Evolutionary conservation across 2,888 invertebrate species (phyloP), one percentile per base, ranked within the genome.

Genomic region (Melolontha melolontha): DNA sequence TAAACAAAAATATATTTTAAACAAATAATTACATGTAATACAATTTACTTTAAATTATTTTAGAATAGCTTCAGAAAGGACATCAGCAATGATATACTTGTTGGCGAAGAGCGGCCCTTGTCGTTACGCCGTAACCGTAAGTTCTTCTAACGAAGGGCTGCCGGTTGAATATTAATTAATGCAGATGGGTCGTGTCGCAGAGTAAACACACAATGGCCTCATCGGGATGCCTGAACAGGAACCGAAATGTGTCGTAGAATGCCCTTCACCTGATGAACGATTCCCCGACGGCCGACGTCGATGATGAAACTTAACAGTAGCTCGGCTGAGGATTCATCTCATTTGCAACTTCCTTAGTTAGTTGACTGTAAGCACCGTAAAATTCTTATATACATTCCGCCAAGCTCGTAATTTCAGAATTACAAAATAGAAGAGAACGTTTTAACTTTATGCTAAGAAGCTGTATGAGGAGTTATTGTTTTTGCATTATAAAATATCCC

Each of bases 221-320:
- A 78, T 78, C 76, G 75, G 74, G 72, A 78, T 78, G 78, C 78
- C 72, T 71, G 70, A 71, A 75, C 78, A 78, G 78, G 77, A 77
- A 76, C 77, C 68, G 74, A 74, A 75, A 75, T 78, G 78, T 78
- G 78, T 76, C 77, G 72, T 73, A 73, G 77, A 78, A 78, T 78
- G 74, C 73, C 71, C 72, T 72, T 66, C 73, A 74, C 71, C 73
- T 77, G 77, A 77, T 77, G 76, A 77, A 74, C 74, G 71, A 73
- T 75, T 77, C 74, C 74, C 74, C 42, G 64, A 52, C 64, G 64
- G 41, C 64, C 47, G 64, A 54, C 68, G 71, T 52, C 52, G 52
- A 64, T 54, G 59, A 16, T 29, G 59, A 62, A 62, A 62, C 59
- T 62, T 62, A 62, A 47, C 59, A 47, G 59, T 34, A 34, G 47